Conservation (phyloP, 2,888 invertebrate species). For the Mylabris sibirica region DNA sequence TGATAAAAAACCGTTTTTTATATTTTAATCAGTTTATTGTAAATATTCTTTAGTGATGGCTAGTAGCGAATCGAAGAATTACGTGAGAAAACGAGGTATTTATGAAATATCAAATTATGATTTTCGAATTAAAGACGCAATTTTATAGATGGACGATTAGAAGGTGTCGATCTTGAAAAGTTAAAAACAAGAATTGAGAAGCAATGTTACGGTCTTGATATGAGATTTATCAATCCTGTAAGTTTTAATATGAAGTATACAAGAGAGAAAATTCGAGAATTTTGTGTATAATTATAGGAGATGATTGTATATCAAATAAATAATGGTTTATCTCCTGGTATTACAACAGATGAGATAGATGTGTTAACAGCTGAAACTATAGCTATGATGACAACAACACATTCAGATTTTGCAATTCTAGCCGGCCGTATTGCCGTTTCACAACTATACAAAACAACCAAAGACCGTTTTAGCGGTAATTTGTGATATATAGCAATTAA, state of each 20-base stretch:
- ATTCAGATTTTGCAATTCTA: slow-evolving; percentile 93
- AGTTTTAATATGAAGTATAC: background rate
- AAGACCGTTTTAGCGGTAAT: background rate
- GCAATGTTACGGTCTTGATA: background rate
- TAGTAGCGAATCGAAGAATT: background rate
- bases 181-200: background rate
- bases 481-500: slow-evolving; percentile 64
- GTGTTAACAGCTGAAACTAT: slow-evolving; percentile 98
- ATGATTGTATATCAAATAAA: background rate
- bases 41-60: background rate
- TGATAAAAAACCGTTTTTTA: background rate
- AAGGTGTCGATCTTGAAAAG: background rate
- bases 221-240: background rate
- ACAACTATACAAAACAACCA: background rate
- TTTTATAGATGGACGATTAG: background rate
- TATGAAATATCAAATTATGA: background rate
- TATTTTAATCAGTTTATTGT: background rate
- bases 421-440: slow-evolving; percentile 58
- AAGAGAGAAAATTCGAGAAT: slow-evolving; percentile 81
- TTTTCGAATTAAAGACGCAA: background rate
- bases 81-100: background rate
- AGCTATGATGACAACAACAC: slow-evolving; percentile 95
- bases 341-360: slow-evolving; percentile 95
- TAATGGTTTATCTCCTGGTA: slow-evolving; percentile 70
- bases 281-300: background rate